These are phyloP conservation scores for Geococcyx californianus DNA, from an alignment of 2,113 vertebrate genomes.

Conservation along the genomic window DNA sequence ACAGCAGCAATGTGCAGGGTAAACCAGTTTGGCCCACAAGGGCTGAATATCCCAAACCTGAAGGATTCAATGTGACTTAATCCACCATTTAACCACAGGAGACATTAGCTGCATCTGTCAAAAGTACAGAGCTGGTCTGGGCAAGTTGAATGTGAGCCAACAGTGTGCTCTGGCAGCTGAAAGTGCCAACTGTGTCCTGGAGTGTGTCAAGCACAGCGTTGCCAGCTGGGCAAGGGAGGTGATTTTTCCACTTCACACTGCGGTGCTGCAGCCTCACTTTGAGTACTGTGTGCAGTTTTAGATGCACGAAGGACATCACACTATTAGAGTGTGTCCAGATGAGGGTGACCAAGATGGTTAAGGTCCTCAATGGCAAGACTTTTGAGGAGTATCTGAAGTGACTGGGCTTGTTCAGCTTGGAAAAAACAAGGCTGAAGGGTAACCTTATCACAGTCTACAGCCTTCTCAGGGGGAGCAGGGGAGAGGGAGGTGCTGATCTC, in stretches of 20 bases:
- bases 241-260: background rate
- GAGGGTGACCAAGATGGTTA: rapidly evolving
- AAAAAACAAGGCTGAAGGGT: background rate
- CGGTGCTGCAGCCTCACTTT: background rate
- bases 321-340: background rate
- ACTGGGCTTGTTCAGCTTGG: background rate
- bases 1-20: background rate
- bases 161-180: background rate
- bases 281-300: background rate
- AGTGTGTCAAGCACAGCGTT: background rate
- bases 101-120: background rate
- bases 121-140: slow-evolving; percentile 5
- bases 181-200: rapidly evolving
- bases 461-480: rapidly evolving
- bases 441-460: background rate
- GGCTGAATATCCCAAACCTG: background rate
- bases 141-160: background rate
- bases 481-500: rapidly evolving
- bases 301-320: background rate
- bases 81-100: background rate
- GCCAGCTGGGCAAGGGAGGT: rapidly evolving
- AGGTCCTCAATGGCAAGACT: background rate
- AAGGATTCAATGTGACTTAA: background rate
- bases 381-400: rapidly evolving
- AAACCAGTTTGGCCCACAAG: background rate